Percentiles rank a stretch among this genome's conserved stretches.
phyloP scores from a whole-genome alignment of 2,888 invertebrate genomes.

The Apamea anceps region DNA sequence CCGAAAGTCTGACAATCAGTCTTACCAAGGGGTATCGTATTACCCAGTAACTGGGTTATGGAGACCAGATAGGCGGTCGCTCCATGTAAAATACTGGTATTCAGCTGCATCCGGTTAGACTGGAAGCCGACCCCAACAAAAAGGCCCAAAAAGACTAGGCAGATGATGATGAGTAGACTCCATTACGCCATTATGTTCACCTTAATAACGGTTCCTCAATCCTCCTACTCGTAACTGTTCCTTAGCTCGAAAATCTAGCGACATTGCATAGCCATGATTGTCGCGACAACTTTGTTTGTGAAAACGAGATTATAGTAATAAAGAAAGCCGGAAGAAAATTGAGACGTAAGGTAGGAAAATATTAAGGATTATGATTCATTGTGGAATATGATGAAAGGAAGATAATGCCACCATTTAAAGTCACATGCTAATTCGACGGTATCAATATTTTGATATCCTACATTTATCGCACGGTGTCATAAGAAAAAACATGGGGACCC shows the following conservation, averaged over 20 bases:
- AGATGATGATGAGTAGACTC: no score
- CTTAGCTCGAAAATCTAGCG: neutral
- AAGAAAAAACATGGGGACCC: neutral
- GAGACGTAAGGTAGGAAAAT: neutral
- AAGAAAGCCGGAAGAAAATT: neutral
- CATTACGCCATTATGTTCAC: neutral
- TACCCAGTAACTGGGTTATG: no score
- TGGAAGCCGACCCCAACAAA: no score
- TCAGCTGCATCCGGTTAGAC: no score
- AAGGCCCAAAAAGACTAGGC: no score
- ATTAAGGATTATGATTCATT: neutral
- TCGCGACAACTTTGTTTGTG: neutral
- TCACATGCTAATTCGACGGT: neutral
- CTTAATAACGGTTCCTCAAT: neutral
- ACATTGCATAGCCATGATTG: neutral
- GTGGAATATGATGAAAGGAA: neutral
- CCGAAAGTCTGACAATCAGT: no score
- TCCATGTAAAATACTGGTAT: no score
- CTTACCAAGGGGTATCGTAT: no score
- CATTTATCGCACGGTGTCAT: neutral
- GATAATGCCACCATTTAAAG: neutral
- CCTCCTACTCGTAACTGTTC: no score
- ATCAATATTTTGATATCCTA: neutral
- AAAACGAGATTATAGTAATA: neutral
- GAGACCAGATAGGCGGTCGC: no score